Base-by-base conservation (phyloP, 2,797 vertebrate genomes). In the Spinibarbus caldwelli region DNA sequence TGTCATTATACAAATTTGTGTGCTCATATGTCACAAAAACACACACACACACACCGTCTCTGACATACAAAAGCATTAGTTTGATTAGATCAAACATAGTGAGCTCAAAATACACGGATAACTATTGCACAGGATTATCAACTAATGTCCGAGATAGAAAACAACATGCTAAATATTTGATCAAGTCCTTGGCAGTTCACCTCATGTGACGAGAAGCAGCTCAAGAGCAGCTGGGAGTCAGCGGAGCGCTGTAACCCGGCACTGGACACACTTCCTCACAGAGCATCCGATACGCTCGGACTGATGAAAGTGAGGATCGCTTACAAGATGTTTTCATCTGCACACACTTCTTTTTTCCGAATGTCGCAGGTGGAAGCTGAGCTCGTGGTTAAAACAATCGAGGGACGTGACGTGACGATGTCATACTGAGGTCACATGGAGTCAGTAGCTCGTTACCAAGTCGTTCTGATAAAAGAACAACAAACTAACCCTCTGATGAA, bases 301-400 rank as follows among this genome's bases (percentile, higher is more conserved):
- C 90, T 93, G 89, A 92, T 91, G 87, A 91, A 93, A 90, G 89
- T 88, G 82, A 89, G 93, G 89, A 91, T 94, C 84, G 82, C 83
- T 93, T 94, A 88, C 93, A 90, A 70, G 47, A 89, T 89, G 87
- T 72, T 87, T 71, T 87, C 68, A 81, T 87, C 52, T 3, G 81
- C 36, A 31, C 23, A 7, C 47, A 47, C 36, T 49, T 15, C 21
- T n/a, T 26, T 47, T 52, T 26, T 80, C 72, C 86, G 73, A 73
- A 86, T 68, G 10, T 52, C n/a, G 59, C 64, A 84, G 49, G 45
- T 43, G 77, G 34, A 88, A 85, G 72, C 41, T 67, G 80, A 80
- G 29, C 62, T 59, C 5, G 45, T 9, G 67, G 17, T 45, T 4
- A 45, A 78, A 23, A 78, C 34, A 34, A 14, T 6, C 31, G 11